A percentile compares a stretch with the other conserved stretches of the same genome.
Conservation (phyloP, 2,888 invertebrate genomes). For the Drepana falcataria region DNA sequence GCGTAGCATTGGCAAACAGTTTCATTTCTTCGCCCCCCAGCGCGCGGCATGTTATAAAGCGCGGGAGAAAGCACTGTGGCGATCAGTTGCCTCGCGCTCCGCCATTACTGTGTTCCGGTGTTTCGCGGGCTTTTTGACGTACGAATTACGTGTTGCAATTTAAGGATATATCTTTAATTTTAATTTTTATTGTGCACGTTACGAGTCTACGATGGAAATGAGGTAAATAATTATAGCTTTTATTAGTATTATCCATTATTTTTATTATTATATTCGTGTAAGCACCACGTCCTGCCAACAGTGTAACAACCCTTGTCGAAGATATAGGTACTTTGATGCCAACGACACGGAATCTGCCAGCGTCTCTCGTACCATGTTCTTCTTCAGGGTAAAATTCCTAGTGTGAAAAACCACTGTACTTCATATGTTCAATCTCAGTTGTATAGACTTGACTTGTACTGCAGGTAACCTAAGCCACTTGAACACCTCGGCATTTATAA, state of each 20-base stretch:
- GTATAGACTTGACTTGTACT: no score
- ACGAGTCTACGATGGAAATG: constrained; percentile 40
- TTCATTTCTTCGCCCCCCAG: constrained; percentile 64
- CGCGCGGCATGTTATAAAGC: constrained; percentile 62
- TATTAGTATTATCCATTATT: not conserved
- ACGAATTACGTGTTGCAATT: constrained; percentile 45
- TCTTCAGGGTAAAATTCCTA: no score
- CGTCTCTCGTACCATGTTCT: no score
- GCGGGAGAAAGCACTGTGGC: constrained; percentile 65
- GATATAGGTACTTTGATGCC: no score
- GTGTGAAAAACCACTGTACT: no score
- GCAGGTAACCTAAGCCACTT: no score
- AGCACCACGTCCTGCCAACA: no score
- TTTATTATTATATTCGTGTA: no score
- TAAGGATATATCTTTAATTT: constrained; percentile 31
- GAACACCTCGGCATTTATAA: no score
- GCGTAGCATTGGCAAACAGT: constrained; percentile 60
- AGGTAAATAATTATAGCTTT: constrained; percentile 38
- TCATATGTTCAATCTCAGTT: no score
- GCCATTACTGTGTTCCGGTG: constrained; percentile 35
- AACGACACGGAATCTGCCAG: no score
- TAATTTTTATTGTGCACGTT: constrained; percentile 21
- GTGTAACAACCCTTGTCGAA: no score
- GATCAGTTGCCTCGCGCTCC: constrained; percentile 48
- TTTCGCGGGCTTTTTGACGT: constrained; percentile 54